Conservation (phyloP, 1,140 invertebrate species). For the Drosophila nigrodunni region DNA sequence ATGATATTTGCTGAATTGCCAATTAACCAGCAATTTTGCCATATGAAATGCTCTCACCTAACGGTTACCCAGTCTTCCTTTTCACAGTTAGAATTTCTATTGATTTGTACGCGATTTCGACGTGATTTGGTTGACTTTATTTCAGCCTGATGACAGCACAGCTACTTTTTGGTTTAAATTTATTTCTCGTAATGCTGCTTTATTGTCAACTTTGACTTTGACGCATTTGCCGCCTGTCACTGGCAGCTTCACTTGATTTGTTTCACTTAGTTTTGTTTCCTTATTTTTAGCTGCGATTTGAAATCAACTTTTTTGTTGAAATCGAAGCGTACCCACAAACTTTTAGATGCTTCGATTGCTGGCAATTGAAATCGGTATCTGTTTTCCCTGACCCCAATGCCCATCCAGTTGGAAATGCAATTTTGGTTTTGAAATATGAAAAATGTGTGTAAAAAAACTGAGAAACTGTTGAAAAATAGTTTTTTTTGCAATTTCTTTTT, state of each 20-base stretch:
- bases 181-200: conserved; percentile 47
- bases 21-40: conserved; percentile 76
- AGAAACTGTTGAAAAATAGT: background rate
- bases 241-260: conserved; percentile 57
- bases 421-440: conserved; percentile 27
- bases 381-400: conserved; percentile 46
- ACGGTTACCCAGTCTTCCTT: background rate
- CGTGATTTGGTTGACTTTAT: conserved; percentile 32
- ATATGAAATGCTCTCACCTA: conserved; percentile 42
- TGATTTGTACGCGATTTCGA: conserved; percentile 49
- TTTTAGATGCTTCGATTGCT: conserved; percentile 22
- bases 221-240: conserved; percentile 57
- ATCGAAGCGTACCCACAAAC: conserved; percentile 14
- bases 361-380: conserved; percentile 30
- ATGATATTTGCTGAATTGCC: conserved; percentile 77
- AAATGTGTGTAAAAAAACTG: background rate
- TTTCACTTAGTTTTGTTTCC: background rate
- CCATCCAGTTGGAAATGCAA: conserved; percentile 42
- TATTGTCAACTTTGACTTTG: conserved; percentile 51
- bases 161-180: conserved; percentile 56
- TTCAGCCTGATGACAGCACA: conserved; percentile 51
- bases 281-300: conserved; percentile 8
- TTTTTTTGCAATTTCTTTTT: background rate
- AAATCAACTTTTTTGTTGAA: conserved; percentile 29
- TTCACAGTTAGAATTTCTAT: conserved; percentile 24